Conservation (phyloP, 2,113 vertebrate species). For the Pseudorasbora parva region DNA sequence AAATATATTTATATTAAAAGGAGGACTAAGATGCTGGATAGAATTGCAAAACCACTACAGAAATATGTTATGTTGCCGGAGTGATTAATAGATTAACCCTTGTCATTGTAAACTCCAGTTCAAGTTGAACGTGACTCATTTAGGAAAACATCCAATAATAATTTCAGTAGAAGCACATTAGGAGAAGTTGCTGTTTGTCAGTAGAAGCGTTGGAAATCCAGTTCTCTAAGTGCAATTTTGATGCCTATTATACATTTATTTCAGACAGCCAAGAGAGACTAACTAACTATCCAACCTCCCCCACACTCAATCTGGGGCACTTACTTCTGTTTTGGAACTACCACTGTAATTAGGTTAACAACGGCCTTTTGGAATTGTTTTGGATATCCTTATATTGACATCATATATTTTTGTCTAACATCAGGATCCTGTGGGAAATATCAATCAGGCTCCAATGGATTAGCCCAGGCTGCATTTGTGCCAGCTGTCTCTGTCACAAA, state of each 20-base stretch:
- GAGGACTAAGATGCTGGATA: background rate
- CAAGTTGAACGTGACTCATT: constrained; percentile 17
- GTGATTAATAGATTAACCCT: background rate
- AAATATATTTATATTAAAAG: too few relatives aligned
- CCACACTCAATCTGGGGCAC: constrained; percentile 39
- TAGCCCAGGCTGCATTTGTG: background rate
- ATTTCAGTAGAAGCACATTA: background rate
- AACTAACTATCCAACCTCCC: constrained; percentile 7
- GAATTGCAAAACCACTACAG: background rate
- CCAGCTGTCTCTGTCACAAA: background rate
- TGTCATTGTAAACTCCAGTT: background rate
- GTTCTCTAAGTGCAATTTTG: background rate
- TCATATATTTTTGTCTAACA: constrained; percentile 2
- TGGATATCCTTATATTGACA: constrained; percentile 1
- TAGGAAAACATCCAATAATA: background rate
- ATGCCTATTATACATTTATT: background rate
- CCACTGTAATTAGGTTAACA: constrained; percentile 43
- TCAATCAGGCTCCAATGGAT: background rate
- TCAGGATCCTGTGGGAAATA: background rate
- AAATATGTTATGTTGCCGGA: background rate
- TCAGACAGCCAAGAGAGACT: constrained; percentile 1
- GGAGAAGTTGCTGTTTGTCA: background rate
- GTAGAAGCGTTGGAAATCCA: background rate
- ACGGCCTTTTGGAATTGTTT: constrained; percentile 1
- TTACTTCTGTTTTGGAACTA: constrained; percentile 26